These are phyloP conservation scores for Geococcyx californianus DNA, from an alignment of 2,113 vertebrate genomes.

Conservation along the genomic window DNA sequence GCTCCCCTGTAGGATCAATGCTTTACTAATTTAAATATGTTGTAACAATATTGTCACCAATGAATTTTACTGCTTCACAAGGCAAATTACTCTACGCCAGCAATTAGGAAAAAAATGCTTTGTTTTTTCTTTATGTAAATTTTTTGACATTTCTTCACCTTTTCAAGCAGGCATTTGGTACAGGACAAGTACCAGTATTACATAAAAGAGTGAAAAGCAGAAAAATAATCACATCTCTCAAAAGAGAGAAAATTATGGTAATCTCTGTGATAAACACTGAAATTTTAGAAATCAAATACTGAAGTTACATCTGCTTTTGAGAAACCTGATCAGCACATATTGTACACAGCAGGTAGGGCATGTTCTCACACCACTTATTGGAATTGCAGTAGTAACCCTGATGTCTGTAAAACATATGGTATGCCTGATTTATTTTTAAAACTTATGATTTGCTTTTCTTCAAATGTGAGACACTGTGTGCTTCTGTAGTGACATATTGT, in stretches of 20 bases:
- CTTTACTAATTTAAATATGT: constrained; percentile 41
- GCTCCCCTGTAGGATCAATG: neutral
- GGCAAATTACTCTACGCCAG: constrained; percentile 7
- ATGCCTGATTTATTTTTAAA: neutral
- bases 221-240: neutral
- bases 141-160: constrained; percentile 33
- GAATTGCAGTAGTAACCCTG: neutral
- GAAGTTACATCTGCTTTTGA: neutral
- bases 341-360: neutral
- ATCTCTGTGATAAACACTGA: neutral
- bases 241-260: neutral
- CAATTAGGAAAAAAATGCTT: neutral
- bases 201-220: neutral
- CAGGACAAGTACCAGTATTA: neutral
- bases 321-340: neutral
- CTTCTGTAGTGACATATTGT: neutral
- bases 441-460: neutral
- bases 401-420: neutral
- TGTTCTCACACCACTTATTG: neutral
- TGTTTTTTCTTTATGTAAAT: constrained; percentile 37
- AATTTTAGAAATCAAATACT: neutral
- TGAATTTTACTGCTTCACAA: constrained; percentile 42
- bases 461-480: neutral
- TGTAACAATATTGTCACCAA: constrained; percentile 27
- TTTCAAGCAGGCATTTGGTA: constrained; percentile 3